Base-by-base conservation (phyloP, 2,113 vertebrate genomes). In the Deroptyus accipitrinus region DNA sequence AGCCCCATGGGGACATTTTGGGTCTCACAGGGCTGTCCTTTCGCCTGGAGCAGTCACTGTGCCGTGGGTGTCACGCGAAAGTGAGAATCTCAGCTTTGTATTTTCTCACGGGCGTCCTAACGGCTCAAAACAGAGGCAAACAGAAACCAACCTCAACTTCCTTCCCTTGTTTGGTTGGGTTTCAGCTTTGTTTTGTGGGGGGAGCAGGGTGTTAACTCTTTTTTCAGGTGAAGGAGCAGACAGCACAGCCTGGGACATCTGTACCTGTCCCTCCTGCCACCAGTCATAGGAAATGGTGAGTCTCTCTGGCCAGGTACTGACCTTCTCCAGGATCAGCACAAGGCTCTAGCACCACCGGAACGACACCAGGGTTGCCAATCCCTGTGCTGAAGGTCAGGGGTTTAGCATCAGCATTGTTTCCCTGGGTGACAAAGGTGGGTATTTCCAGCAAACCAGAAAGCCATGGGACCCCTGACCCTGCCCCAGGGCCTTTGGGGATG, bases 61-160 rank as follows among this genome's bases (percentile, higher is more conserved):
- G 3, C 64, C 1, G 1, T 9, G 54, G 52, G 35, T 2, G 17
- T 19, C 49, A 7, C 0, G 0, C 1, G 5, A n/a, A 51, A 61
- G 86, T 3, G 74, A 75, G 69, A 79, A 64, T 31, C 48, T 68
- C 48, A 3, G 86, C 75, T 64, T 15, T 10, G 30, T 22, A 1
- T 63, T 83, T 80, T 57, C 86, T 92, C 94, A 30, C 46, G 2
- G 41, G 62, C 8, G 0, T 15, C n/a, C 18, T 2, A 79, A 72
- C 15, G 1, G 83, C 39, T 76, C 72, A 33, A n/a, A 55, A 46
- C 0, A 0, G 41, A 54, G 25, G 22, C 75, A 75, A 94, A 92
- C 70, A 73, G 83, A 80, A 95, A 80, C 72, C 25, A 76, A 39
- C 48, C 78, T 49, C 49, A 0, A 69, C 79, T 95, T 95, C 93